Conservation (phyloP, 2,797 vertebrate genomes). For the Loriculus beryllinus region DNA sequence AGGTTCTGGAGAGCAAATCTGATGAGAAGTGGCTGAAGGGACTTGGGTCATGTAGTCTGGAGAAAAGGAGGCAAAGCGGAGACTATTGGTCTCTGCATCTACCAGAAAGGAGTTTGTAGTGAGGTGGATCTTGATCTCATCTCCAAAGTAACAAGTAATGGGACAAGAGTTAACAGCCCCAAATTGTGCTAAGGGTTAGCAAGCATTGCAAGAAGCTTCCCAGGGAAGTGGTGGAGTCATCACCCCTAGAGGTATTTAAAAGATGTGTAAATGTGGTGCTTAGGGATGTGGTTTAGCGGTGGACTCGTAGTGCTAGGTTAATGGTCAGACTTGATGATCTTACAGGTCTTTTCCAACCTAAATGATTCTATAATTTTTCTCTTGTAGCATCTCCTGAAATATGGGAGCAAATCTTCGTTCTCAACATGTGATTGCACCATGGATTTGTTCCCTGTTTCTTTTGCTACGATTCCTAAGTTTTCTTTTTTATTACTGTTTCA, state of each 20-base stretch:
- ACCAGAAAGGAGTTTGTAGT: background rate
- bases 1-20: background rate
- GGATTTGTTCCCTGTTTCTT: background rate
- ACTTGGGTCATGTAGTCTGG: background rate
- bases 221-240: background rate
- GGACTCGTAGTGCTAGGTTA: background rate
- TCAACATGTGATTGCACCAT: rapidly evolving
- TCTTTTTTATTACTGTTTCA: background rate
- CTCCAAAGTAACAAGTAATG: background rate
- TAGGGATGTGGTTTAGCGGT: background rate
- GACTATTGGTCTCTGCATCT: background rate
- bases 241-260: background rate
- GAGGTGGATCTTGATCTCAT: background rate
- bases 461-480: background rate
- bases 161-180: background rate
- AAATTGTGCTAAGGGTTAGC: background rate
- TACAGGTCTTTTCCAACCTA: background rate
- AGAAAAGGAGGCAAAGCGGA: background rate
- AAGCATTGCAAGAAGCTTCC: background rate
- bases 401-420: background rate
- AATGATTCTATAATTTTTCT: background rate
- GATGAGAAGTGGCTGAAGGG: background rate
- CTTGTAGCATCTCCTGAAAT: background rate
- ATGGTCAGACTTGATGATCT: background rate
- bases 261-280: rapidly evolving